Base-by-base conservation (phyloP, 2,888 invertebrate genomes). In the Lasius fuliginosus region DNA sequence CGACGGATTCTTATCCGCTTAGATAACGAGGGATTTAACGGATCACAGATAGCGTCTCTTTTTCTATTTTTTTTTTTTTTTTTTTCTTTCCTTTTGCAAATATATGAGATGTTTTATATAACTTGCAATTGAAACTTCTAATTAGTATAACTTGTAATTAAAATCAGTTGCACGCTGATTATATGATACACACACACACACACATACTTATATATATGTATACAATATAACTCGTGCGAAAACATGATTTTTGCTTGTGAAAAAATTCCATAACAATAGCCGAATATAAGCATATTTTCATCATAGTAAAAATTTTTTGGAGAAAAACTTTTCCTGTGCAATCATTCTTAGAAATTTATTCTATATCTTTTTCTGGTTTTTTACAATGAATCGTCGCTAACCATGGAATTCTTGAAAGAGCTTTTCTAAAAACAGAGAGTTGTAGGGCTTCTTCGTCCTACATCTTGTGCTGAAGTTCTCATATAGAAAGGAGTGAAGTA, bases 11-110 rank as follows among this genome's bases (percentile, higher is more conserved):
- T 88, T 88, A 86, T 88, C 86, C 85, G 40, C 82, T 74, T 77
- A 83, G 87, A 83, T 86, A 88, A 86, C 79, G 67, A 83, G 75
- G 79, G 83, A 83, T 88, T 88, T 86, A 88, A 83, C 82, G 86
- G 83, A 76, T 83, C 81, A 81, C 40, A 74, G 82, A 85, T 87
- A 77, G 46, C 73, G 27, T 40, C 30, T 36, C 15, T 56, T 33
- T 42, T 27, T 3, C 42, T 42, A 4, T 58, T 11, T 42, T 2
- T 69, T 58, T 2, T 58, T 11, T 42, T 3, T 69, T 18, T 69
- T n/a, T 40, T 33, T 6, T 3, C 42, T 58, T 27, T 30, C 11
- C 0, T 33, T 23, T 69, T 4, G 56, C 30, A 56, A 56, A 42
- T n/a, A 4, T 36, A n/a, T 27, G 46, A 8, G 6, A n/a, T 4